Evolutionary conservation across 2,888 invertebrate species (phyloP), one percentile per base, ranked within the genome.

Genomic region (Tenthredo notha): DNA sequence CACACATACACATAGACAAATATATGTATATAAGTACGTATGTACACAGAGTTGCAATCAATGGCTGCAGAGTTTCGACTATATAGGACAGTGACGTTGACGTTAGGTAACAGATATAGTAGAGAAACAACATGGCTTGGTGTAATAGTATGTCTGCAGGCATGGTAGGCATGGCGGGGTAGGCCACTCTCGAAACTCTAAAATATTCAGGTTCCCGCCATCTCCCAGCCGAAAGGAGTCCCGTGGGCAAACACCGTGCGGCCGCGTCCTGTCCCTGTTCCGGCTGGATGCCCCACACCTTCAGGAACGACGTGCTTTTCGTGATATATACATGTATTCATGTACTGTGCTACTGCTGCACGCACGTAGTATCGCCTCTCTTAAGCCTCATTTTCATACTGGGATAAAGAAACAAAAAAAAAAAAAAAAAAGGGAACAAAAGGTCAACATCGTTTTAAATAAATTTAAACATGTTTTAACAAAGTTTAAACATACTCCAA

Each of bases 201-300:
- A 80, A 80, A 80, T 80, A 80, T 80, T 80, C 80, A 80, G 37
- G n/a, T 80, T 58, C 37, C 61, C 58, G 58, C 80, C 80, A 50
- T 21, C 37, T 9, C 15, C 50, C 33, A 61, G 80, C 12, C 61
- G 61, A 80, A 80, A 80, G 61, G 80, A 80, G 80, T 80, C 80
- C 58, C 80, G 61, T 61, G 80, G 61, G 80, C 18, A 61, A 80
- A 61, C 58, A 80, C 33, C 58, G 80, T 58, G 58, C 80, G 50
- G 77, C 47, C 47, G 47, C 77, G 47, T 80, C 80, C 80, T 77
- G 77, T 77, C 54, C 77, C 54, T 77, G 47, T 77, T 77, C 77
- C 77, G 15, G 77, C 29, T 50, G 77, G 74, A 77, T 77, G 33
- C 77, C 54, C 54, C 33, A 54, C 54, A 77, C 50, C 77, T 77